phyloP scores from a whole-genome alignment of 2,888 invertebrate genomes.

The Galerucella calmariensis region DNA sequence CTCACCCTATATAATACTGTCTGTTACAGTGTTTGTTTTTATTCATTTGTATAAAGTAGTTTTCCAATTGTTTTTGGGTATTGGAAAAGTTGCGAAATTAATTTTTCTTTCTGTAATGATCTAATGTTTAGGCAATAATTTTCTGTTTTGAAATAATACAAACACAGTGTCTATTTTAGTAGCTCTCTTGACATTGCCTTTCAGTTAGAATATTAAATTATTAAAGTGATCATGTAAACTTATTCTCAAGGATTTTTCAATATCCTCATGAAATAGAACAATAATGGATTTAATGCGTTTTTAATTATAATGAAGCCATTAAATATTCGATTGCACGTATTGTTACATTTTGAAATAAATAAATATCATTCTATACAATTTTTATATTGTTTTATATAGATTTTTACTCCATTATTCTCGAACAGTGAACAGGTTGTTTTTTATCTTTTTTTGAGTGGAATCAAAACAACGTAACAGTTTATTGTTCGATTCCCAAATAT shows the following conservation, averaged over 20 bases:
- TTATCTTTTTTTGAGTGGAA: no score
- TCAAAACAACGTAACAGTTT: no score
- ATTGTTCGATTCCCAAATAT: no score
- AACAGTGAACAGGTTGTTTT: no score
- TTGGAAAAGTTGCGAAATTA: background rate
- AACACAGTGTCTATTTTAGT: background rate
- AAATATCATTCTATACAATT: conserved; percentile 1
- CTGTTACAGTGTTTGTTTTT: background rate
- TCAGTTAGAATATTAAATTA: conserved; percentile 2
- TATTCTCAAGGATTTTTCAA: background rate
- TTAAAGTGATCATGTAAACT: conserved; percentile 5
- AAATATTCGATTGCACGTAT: background rate
- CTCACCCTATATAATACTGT: background rate
- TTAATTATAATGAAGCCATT: background rate
- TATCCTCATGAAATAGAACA: background rate
- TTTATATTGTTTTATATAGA: background rate
- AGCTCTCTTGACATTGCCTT: conserved; percentile 8
- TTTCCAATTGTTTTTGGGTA: background rate
- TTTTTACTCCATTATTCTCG: no score
- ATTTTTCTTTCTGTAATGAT: background rate
- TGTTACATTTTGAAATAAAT: background rate
- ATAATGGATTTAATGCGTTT: background rate
- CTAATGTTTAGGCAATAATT: conserved; percentile 4
- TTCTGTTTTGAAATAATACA: background rate
- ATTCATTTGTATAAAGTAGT: background rate